Base-by-base conservation (phyloP, 92 coral and sea anemone species). In the Muricea muricata region DNA sequence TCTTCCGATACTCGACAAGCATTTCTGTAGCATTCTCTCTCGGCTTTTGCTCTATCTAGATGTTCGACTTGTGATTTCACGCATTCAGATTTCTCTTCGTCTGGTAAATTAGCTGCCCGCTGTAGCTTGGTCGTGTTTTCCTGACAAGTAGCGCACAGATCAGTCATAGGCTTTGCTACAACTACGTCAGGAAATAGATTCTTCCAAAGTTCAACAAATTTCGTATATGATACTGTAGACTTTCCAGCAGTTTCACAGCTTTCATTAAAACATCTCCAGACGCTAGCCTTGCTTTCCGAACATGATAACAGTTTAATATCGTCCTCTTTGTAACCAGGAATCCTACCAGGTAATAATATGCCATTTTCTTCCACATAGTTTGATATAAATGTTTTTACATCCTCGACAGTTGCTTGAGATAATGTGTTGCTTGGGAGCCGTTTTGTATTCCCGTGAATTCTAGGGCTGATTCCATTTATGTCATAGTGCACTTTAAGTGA, bases 401-500 rank as follows among this genome's bases (percentile, higher is more conserved):
- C 89, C 37, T 75, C 91, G 13, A 78, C 37, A 28, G 61, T 25
- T 11, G 81, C 37, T 25, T 67, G 63, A 56, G 89, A 79, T 8
- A 89, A 83, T 39, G 78, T 71, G 32, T 83, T 87, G 7, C 65
- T 25, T 24, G 91, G 91, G 9, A 39, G 79, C 54, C 84, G 74
- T 54, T 83, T 87, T 0, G 45, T 6, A 76, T 87, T 87, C 11
- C 84, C 85, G 69, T 88, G 91, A 34, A 35, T 42, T 45, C 89
- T 65, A 33, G 82, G 84, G n/a, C 55, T 50, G 24, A 86, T 65
- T 6, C 82, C 86, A 39, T 86, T 9, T 23, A 58, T 45, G 23
- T 90, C 82, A 35, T 87, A 84, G 45, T 88, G 94, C 61, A 83
- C 90, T 45, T 83, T 91, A 60, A 91, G 90, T 75, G 88, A 37